Evolutionary conservation across 2,797 vertebrate genomes (phyloP), one percentile per base, ranked within the genome.

Genomic region (Tadarida brasiliensis): DNA sequence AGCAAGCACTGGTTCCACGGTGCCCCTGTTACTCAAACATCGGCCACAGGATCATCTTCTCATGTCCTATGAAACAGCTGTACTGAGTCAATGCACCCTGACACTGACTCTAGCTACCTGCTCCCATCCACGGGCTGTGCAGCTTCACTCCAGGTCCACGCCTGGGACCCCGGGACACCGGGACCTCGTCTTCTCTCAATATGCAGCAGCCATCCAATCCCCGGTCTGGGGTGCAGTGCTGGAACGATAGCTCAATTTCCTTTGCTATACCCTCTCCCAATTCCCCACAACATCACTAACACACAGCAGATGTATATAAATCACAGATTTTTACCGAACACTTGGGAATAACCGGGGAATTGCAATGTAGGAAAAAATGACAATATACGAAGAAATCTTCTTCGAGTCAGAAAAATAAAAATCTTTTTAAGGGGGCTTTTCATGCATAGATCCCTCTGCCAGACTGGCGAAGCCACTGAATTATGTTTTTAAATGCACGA

Each of bases 401-500:
- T 74, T 83, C 68, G 56, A 85, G 81, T 54, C 65, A 30, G 30
- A 82, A 82, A 84, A 63, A 91, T 39, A 84, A 68, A 33, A 71
- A 26, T 77, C 49, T 83, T 84, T 73, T 92, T 39, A 71, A 90
- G 68, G 68, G 28, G 78, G 5, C 26, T 92, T 93, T 94, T 57
- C 24, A 78, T 61, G 80, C 22, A 3, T 49, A 33, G 44, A 56
- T 91, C 65, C 80, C 39, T 84, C 63, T 80, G 63, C 80, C 70
- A 81, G 59, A 81, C 70, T 59, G 14, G 24, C 0, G 35, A 95
- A 95, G 54, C 54, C 73, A 49, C 19, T 87, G 94, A 89, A 61
- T 94, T 87, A 61, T 68, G 82, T 89, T 76, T 85, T 76, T 63
- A 90, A 92, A 76, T 76, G 28, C 9, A 47, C 59, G 39, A 90